Base-by-base conservation (phyloP, 53 echinoderm and acorn worm genomes). In the Astropecten irregularis region DNA sequence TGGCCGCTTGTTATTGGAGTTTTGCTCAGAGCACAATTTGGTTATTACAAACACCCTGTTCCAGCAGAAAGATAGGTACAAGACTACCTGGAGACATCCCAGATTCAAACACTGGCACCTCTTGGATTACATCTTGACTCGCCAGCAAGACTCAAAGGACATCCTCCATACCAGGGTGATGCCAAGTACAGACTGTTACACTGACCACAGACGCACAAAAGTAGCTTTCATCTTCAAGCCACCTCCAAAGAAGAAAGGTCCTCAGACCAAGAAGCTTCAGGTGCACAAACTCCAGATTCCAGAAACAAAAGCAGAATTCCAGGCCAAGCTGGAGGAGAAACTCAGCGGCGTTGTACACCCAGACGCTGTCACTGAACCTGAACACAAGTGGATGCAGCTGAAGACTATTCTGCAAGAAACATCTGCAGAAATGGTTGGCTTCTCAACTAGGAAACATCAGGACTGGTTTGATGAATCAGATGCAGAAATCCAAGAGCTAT, bases 41-140 rank as follows among this genome's bases (percentile, higher is more conserved):
- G 2, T 15, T 34, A 67, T 67, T 33, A 67, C 40, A 3, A 79
- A 84, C 60, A 90, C 90, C 20, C 46, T 65, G 36, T 90, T 90
- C 26, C 81, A 85, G 71, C 90, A 85, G 37, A 77, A 77, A 28
- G 31, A 85, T 48, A 15, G 60, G 10, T 73, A 65, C 4, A 76
- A 86, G 27, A 35, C 76, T 16, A 76, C 77, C 66, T 72, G 85
- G 85, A 85, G 69, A 69, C 85, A 85, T 40, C 73, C 36, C 42
- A n/a, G 31, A 15, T 76, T 67, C 9, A 86, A 72, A 61, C 72
- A 85, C 50, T 73, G 73, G 30, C 85, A 73, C 85, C 73, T 71
- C 40, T 9, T 86, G 1, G 86, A 86, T 53, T 61, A 86, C 28
- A 19, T 58, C 52, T 26, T 64, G 63, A 39, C 50, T 1, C 76